phyloP scores from a whole-genome alignment of 1,140 invertebrate genomes.

The Polyergus mexicanus region DNA sequence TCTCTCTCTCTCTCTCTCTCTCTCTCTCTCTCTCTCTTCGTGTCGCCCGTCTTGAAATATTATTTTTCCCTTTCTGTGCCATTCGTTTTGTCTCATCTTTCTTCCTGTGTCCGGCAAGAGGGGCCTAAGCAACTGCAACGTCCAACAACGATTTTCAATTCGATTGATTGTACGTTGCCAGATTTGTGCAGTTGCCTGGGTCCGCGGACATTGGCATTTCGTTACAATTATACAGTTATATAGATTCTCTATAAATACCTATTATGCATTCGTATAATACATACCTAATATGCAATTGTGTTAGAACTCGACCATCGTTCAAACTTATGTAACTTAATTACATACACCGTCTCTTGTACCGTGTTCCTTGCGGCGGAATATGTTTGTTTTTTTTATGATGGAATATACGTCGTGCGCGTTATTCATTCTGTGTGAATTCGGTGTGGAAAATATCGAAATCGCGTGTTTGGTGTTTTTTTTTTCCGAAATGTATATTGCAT shows the following conservation, averaged over 20 bases:
- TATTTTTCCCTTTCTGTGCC: slow-evolving; percentile 61
- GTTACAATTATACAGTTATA: slow-evolving; percentile 86
- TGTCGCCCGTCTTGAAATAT: slow-evolving; percentile 54
- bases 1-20: slow-evolving; percentile 27
- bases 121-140: slow-evolving; percentile 77
- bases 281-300: slow-evolving; percentile 86
- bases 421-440: neutral
- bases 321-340: slow-evolving; percentile 78
- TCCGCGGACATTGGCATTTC: slow-evolving; percentile 85
- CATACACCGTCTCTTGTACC: slow-evolving; percentile 74
- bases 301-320: slow-evolving; percentile 83
- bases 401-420: slow-evolving; percentile 22
- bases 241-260: slow-evolving; percentile 87
- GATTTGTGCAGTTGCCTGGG: slow-evolving; percentile 76
- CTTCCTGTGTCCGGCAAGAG: slow-evolving; percentile 73
- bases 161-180: slow-evolving; percentile 61
- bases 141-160: slow-evolving; percentile 65
- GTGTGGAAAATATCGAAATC: slow-evolving; percentile 18
- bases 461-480: neutral
- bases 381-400: slow-evolving; percentile 31
- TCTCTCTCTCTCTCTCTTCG: slow-evolving; percentile 41
- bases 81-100: slow-evolving; percentile 65
- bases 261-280: slow-evolving; percentile 86
- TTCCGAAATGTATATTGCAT: neutral
- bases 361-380: slow-evolving; percentile 66